Conservation (phyloP, 2,797 vertebrate genomes). For the Gallinago solitaria region DNA sequence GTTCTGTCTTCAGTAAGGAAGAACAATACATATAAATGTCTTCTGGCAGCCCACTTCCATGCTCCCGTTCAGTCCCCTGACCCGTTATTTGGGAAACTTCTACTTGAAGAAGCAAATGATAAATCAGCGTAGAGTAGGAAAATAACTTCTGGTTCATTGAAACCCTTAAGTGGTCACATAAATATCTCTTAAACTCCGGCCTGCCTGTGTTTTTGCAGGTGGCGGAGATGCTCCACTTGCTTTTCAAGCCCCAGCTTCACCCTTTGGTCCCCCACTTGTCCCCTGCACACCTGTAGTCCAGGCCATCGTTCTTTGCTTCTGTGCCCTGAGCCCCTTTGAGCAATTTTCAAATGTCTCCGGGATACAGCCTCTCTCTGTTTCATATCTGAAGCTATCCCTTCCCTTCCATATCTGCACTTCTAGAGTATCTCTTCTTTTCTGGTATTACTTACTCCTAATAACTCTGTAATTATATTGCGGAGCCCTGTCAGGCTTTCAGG, state of each 20-base stretch:
- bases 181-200: not conserved
- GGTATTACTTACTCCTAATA: conserved; percentile 62
- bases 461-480: conserved; percentile 15
- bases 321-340: not conserved
- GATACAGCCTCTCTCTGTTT: not conserved
- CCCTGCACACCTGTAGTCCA: not conserved
- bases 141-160: not conserved
- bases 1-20: not conserved
- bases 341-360: not conserved
- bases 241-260: not conserved
- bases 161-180: not conserved
- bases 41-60: not conserved
- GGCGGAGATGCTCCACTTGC: not conserved
- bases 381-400: not conserved
- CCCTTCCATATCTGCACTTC: not conserved
- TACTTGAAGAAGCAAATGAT: not conserved
- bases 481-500: not conserved
- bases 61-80: not conserved
- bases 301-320: not conserved
- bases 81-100: not conserved
- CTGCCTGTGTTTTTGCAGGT: not conserved
- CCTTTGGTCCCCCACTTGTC: not conserved
- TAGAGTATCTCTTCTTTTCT: conserved; percentile 17
- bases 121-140: not conserved
- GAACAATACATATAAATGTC: not conserved